Conservation (phyloP, 2,888 invertebrate species). For the Melipona beecheii region DNA sequence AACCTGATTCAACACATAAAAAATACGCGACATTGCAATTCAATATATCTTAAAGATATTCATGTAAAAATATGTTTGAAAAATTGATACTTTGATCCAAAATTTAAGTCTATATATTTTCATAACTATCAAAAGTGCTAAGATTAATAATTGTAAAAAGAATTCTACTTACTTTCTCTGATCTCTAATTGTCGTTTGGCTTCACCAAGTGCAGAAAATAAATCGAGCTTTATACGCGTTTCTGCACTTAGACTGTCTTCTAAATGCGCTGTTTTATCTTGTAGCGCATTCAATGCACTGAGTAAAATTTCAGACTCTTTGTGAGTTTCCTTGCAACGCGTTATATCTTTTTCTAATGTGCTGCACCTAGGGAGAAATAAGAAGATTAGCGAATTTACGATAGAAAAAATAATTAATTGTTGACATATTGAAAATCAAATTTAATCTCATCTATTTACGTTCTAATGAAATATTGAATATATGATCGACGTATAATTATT, state of each 20-base stretch:
- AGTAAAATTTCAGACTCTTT: conserved; percentile 91
- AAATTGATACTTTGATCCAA: neutral
- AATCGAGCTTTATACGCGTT: conserved; percentile 98
- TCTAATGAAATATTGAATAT: neutral
- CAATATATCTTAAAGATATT: neutral
- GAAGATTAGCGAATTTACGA: neutral
- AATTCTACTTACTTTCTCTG: conserved; percentile 89
- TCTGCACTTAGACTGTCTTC: conserved; percentile 98
- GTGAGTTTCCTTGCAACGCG: conserved; percentile 87
- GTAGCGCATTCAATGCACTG: conserved; percentile 92
- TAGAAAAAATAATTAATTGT: neutral
- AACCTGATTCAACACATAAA: conserved; percentile 85
- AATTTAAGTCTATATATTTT: neutral
- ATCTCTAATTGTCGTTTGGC: conserved; percentile 95
- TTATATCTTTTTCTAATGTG: conserved; percentile 78
- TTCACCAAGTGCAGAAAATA: conserved; percentile 98
- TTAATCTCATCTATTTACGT: neutral
- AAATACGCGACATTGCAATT: conserved; percentile 7
- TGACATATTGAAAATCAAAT: neutral
- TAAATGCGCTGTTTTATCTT: conserved; percentile 95
- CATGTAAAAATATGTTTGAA: neutral
- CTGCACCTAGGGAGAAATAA: conserved; percentile 67
- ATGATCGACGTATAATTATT: neutral
- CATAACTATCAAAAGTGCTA: neutral
- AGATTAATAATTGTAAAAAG: conserved; percentile 6